These are phyloP conservation scores for Callaeas wilsoni DNA, from an alignment of 2,113 vertebrate genomes.

Conservation along the genomic window DNA sequence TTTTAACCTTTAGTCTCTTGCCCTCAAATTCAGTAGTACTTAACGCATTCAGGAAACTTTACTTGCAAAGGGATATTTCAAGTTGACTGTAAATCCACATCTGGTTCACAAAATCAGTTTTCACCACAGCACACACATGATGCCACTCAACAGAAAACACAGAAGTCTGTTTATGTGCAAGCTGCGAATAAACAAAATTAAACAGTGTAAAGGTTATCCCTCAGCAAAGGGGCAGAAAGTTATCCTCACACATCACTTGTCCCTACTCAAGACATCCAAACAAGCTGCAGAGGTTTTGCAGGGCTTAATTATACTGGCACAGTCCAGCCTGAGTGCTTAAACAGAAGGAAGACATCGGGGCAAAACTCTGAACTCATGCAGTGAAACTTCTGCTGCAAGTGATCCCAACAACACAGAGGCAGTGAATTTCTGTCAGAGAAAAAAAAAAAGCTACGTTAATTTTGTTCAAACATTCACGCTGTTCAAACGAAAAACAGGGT, in stretches of 20 bases:
- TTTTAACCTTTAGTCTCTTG: conserved; percentile 44
- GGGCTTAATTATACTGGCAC: not conserved
- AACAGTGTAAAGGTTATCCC: not conserved
- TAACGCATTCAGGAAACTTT: conserved; percentile 40
- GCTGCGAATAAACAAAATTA: not conserved
- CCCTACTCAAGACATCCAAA: not conserved
- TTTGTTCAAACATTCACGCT: not conserved
- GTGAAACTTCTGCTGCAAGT: conserved; percentile 21
- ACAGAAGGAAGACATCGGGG: not conserved
- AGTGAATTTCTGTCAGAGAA: conserved; percentile 9
- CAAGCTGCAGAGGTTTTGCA: not conserved
- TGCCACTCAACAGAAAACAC: conserved; percentile 31
- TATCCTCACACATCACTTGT: not conserved
- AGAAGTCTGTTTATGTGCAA: not conserved
- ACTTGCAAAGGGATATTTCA: conserved; percentile 36
- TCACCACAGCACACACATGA: not conserved
- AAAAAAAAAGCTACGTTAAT: not conserved
- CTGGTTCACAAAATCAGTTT: conserved; percentile 17
- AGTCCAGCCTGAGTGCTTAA: not conserved
- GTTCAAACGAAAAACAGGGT: conserved; percentile 47
- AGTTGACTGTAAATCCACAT: conserved; percentile 40
- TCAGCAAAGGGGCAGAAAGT: not conserved
- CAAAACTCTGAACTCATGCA: conserved; percentile 9
- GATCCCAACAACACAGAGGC: not conserved
- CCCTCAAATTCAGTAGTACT: conserved; percentile 37